phyloP scores from a whole-genome alignment of 2,797 vertebrate species.

The Tenualosa ilisha region DNA sequence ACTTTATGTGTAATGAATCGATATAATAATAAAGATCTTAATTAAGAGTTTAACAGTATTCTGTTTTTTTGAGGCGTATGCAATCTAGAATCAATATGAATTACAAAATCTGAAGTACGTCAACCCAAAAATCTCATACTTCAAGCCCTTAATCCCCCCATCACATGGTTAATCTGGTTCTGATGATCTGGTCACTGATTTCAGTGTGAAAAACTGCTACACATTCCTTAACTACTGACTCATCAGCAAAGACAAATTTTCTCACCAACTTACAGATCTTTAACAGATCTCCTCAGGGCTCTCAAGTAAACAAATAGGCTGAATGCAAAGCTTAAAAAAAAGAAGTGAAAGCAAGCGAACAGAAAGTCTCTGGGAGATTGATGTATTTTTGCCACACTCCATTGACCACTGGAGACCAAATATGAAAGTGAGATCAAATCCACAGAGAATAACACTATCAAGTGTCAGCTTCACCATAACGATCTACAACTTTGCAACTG shows the following conservation, averaged over 20 bases:
- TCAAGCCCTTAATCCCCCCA: too few species aligned
- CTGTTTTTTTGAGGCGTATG: too few species aligned
- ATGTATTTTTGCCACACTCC: constrained; percentile 9
- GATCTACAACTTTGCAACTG: neutral
- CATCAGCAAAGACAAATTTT: neutral
- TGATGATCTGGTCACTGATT: neutral
- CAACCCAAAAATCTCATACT: too few species aligned
- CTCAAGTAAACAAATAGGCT: neutral
- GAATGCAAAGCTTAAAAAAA: neutral
- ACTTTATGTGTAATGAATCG: too few species aligned
- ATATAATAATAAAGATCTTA: too few species aligned
- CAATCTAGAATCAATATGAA: too few species aligned
- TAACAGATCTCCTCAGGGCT: neutral
- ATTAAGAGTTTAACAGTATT: too few species aligned
- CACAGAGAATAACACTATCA: neutral
- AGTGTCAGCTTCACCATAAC: neutral
- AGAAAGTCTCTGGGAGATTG: neutral
- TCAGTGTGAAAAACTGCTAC: neutral
- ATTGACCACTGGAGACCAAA: neutral
- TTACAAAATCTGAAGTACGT: too few species aligned
- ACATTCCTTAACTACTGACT: neutral
- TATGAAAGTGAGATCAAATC: neutral
- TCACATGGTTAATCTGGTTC: too few species aligned
- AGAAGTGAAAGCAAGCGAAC: neutral
- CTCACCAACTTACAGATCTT: too few species aligned